Evolutionary conservation across 2,797 vertebrate species (phyloP).

Genomic region (Eulemur rubriventer): DNA sequence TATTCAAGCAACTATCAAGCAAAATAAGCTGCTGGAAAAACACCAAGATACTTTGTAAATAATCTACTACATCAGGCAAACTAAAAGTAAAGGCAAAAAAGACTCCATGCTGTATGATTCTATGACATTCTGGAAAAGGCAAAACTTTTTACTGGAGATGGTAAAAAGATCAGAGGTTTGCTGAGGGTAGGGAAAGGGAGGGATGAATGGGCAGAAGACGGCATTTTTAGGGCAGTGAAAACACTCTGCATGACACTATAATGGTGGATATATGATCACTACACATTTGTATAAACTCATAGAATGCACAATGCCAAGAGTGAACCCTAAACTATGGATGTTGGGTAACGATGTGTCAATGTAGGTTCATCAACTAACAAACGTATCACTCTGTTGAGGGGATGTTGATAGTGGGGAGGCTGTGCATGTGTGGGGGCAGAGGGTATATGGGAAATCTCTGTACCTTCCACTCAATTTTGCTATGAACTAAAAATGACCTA

Average conservation of each 20-base stretch:
- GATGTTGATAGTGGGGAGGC: not conserved
- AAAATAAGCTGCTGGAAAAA: slow-evolving; percentile 27
- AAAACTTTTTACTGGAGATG: not conserved
- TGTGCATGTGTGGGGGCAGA: rapidly evolving
- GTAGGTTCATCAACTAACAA: not conserved
- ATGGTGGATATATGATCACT: not conserved
- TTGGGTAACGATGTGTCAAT: not conserved
- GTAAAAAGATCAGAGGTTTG: not conserved
- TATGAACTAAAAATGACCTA: not conserved
- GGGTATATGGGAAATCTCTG: not conserved
- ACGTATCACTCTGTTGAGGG: not conserved
- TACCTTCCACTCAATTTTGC: not conserved
- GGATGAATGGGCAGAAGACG: not conserved
- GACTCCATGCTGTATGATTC: not conserved
- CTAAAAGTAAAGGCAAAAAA: not conserved
- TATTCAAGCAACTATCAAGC: not conserved
- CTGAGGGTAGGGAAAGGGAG: not conserved
- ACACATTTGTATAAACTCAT: not conserved
- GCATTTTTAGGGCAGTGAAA: not conserved
- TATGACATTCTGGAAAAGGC: not conserved
- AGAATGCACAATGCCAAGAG: not conserved
- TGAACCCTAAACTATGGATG: not conserved
- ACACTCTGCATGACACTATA: too few species aligned
- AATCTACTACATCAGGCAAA: not conserved
- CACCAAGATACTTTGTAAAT: slow-evolving; percentile 24